Conservation (phyloP, 35 echinoderm and acorn worm species). For the Stichopus chloronotus region DNA sequence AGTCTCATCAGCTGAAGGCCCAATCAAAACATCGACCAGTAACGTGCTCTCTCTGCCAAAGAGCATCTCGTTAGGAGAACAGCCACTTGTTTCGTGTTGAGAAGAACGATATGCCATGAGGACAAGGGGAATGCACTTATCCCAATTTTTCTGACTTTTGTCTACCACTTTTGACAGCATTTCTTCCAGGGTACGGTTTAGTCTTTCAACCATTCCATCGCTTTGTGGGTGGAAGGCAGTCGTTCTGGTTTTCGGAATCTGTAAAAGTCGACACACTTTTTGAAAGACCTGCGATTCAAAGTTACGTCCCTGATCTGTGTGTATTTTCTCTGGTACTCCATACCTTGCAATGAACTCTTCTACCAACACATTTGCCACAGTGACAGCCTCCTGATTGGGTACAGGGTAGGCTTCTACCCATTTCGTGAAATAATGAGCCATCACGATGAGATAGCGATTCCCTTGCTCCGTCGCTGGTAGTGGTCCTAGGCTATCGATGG, state of each 20-base stretch:
- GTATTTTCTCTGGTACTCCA: conserved; percentile 48
- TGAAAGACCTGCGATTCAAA: conserved; percentile 62
- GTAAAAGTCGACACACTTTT: conserved; percentile 54
- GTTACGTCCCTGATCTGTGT: conserved; percentile 71
- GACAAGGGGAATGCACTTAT: conserved; percentile 48
- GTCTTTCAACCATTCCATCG: conserved; percentile 65
- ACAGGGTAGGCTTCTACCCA: conserved; percentile 62
- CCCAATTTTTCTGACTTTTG: conserved; percentile 62
- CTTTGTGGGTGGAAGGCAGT: conserved; percentile 63
- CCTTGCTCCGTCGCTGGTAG: conserved; percentile 49
- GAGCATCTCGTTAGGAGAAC: conserved; percentile 75
- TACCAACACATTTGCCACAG: conserved; percentile 15
- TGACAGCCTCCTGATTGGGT: conserved; percentile 49
- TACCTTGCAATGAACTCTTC: conserved; percentile 33
- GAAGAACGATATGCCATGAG: conserved; percentile 65
- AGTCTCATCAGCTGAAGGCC: too few species aligned
- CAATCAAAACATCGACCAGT: not conserved
- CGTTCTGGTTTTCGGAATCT: conserved; percentile 60
- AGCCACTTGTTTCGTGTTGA: conserved; percentile 67
- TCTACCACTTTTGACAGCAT: conserved; percentile 69
- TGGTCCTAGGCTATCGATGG: conserved; percentile 73
- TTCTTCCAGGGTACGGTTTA: conserved; percentile 49
- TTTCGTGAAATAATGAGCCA: conserved; percentile 58
- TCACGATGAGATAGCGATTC: conserved; percentile 62
- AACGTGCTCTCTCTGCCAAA: conserved; percentile 41